Evolutionary conservation across 92 coral and sea anemone genomes (phyloP), one percentile per base, ranked within the genome.

Genomic region (Epizoanthus stellaris): DNA sequence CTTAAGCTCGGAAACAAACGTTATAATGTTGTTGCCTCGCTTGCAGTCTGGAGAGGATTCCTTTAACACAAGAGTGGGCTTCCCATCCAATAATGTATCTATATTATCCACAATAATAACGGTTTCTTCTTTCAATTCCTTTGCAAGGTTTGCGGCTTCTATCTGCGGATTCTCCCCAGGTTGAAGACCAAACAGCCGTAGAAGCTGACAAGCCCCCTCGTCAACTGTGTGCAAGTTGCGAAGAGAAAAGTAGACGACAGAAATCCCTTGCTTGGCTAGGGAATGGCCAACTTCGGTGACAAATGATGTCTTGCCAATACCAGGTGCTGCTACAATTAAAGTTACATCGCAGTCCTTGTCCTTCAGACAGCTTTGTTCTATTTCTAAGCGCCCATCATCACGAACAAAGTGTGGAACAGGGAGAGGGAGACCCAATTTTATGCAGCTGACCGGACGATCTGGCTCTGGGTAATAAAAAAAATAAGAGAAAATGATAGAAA

Each of bases 131-230:
- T 40, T 40, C 75, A 70, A 53, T 23, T 70, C 75, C 15, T 16
- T n/a, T 7, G 12, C 75, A 53, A 70, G 75, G 57, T 70, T 42
- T 70, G 38, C 12, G 12, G 75, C 58, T 21, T 70, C 75, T 3
- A 1, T 5, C 19, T 42, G n/a, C 38, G 75, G 75, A 21, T 70
- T 70, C 75, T 70, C 75, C n/a, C 75, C 75, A 70, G 75, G 75
- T 42, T 15, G 43, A 40, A 70, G 57, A 42, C 38, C 54, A 70
- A 70, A 43, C 57, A 70, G 45, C 75, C 38, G 10, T 5, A 70
- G 75, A 70, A 70, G 21, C 57, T 70, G 36, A 70, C 75, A 38
- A 53, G 75, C 75, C 4, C 23, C 75, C 12, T 70, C 56, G 3
- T 45, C 75, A 70, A 70, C 75, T 39, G 56, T 70, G 4, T 6